Percentiles rank a stretch among this genome's conserved stretches.
Evolutionary conservation across 2,113 vertebrate genomes (phyloP).

Genomic region (Balaeniceps rex): DNA sequence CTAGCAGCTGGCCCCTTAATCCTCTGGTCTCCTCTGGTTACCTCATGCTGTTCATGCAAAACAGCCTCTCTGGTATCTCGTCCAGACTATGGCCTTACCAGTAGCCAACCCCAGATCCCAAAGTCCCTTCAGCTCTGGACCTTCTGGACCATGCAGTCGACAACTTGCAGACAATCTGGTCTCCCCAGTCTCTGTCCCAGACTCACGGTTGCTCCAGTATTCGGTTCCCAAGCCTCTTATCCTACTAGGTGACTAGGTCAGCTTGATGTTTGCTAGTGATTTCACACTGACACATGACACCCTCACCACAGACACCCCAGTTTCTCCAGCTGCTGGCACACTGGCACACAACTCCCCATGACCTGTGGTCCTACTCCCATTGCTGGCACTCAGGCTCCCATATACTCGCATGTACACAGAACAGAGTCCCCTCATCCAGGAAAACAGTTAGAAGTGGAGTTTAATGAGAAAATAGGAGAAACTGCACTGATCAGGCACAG

Average conservation of each 20-base stretch:
- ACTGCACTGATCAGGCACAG: not conserved
- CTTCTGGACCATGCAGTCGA: rapidly evolving
- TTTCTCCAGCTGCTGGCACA: not conserved
- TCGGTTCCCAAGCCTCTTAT: not conserved
- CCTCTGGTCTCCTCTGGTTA: not conserved
- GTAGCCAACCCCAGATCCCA: not conserved
- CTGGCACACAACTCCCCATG: rapidly evolving
- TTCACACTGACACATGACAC: not conserved
- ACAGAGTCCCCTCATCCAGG: not conserved
- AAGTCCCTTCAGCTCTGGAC: not conserved
- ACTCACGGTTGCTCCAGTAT: not conserved
- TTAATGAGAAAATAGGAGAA: not conserved
- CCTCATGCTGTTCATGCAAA: not conserved
- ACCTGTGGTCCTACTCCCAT: not conserved
- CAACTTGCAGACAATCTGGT: not conserved
- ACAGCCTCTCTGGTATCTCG: not conserved
- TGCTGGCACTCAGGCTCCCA: not conserved
- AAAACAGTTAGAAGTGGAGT: not conserved
- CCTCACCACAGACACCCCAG: not conserved
- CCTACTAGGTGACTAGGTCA: not conserved
- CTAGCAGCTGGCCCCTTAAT: not conserved
- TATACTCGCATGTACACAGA: not conserved
- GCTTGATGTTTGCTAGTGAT: not conserved
- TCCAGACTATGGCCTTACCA: not conserved
- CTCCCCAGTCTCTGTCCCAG: not conserved